phyloP scores from a whole-genome alignment of 2,797 vertebrate species.

The Ispidina picta region DNA sequence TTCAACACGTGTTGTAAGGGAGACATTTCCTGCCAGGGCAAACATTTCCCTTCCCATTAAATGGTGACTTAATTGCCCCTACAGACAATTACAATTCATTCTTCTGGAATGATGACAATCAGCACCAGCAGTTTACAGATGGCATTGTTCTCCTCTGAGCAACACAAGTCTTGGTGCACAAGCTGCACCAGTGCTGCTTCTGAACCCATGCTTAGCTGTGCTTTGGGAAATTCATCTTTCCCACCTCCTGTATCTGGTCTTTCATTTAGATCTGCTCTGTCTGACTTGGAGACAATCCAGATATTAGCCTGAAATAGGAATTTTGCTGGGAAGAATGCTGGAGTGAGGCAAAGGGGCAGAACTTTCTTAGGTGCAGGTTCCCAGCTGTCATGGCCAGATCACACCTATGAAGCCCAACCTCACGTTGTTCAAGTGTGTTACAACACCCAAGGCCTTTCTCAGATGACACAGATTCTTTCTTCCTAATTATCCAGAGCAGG shows the following conservation, averaged over 20 bases:
- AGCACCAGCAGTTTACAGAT: not conserved
- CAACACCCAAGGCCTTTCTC: not conserved
- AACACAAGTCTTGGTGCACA: not conserved
- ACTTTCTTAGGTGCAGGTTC: not conserved
- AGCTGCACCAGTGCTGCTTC: not conserved
- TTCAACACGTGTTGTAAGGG: not conserved
- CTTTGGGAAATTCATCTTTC: not conserved
- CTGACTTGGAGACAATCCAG: not conserved
- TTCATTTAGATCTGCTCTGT: not conserved
- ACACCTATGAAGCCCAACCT: not conserved
- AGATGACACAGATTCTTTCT: not conserved
- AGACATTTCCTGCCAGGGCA: not conserved
- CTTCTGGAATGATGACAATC: not conserved
- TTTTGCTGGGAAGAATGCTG: not conserved
- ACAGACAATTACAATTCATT: not conserved
- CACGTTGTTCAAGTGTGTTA: not conserved
- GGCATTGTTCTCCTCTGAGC: not conserved
- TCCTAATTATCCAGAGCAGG: not conserved
- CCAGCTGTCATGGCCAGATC: not conserved
- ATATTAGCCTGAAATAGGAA: not conserved
- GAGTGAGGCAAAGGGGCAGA: not conserved
- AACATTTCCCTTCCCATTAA: not conserved
- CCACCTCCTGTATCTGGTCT: not conserved
- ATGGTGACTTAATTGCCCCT: not conserved
- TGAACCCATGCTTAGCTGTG: not conserved